Percentiles rank a stretch among this genome's conserved stretches.
Conservation (phyloP, 2,113 vertebrate genomes). For the Cryptomyrus ogoouensis region DNA sequence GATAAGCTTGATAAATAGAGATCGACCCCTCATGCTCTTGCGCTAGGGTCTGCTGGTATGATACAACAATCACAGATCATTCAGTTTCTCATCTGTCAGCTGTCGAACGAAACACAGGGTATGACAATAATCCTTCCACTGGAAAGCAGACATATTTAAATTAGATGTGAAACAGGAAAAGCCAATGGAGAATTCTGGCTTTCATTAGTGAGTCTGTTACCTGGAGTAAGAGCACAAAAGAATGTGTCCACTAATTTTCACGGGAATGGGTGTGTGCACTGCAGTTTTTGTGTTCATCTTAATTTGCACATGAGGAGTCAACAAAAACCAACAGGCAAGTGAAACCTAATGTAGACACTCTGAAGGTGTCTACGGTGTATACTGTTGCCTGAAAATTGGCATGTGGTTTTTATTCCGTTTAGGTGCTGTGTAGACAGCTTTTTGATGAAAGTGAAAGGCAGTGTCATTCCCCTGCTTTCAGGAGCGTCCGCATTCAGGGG, state of each 20-base stretch:
- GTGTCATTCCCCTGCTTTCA: not conserved
- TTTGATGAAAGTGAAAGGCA: slow-evolving; percentile 20
- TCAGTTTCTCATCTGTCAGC: not conserved
- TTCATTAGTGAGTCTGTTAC: slow-evolving; percentile 7
- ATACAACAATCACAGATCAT: not conserved
- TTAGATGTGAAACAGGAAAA: not conserved
- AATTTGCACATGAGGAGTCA: slow-evolving; percentile 5
- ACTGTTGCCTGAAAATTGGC: not conserved
- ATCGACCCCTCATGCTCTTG: not conserved
- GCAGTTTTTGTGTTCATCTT: not conserved
- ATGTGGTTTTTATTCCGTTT: not conserved
- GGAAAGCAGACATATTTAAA: not conserved
- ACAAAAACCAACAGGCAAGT: not conserved
- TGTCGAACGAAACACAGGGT: not conserved
- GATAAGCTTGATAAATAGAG: not conserved
- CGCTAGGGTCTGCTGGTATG: not conserved
- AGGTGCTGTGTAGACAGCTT: not conserved
- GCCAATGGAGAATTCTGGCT: not conserved
- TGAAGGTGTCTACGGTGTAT: not conserved
- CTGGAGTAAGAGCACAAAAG: slow-evolving; percentile 16
- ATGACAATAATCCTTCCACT: not conserved
- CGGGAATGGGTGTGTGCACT: not conserved
- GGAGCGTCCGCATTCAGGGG: not conserved
- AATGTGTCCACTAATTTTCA: slow-evolving; percentile 8
- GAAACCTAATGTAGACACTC: not conserved